phyloP scores from a whole-genome alignment of 1,140 invertebrate species.

The Zaprionus camerounensis region DNA sequence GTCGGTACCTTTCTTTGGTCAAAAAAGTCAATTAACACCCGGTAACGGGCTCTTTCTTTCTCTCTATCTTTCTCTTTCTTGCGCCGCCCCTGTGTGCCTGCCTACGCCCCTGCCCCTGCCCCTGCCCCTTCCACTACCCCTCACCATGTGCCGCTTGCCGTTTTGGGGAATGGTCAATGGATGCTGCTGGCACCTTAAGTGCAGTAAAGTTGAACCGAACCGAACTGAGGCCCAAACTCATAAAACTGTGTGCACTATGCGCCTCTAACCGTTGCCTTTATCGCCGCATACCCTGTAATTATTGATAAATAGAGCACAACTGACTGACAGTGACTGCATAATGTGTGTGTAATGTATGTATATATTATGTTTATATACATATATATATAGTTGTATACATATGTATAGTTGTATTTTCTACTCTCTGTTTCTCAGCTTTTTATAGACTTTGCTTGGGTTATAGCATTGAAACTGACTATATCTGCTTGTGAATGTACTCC shows the following conservation, averaged over 20 bases:
- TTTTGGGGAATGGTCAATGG: slow-evolving; percentile 33
- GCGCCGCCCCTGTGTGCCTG: slow-evolving; percentile 27
- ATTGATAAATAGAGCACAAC: neutral
- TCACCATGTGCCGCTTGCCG: slow-evolving; percentile 22
- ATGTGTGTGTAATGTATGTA: too few species aligned
- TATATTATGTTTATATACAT: too few species aligned
- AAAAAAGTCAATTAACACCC: slow-evolving; percentile 52
- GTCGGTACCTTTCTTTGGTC: slow-evolving; percentile 44
- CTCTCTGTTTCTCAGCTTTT: too few species aligned
- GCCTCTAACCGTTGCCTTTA: slow-evolving; percentile 27
- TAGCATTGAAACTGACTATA: neutral
- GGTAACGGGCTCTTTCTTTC: slow-evolving; percentile 12
- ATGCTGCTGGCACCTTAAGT: slow-evolving; percentile 36
- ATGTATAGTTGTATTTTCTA: too few species aligned
- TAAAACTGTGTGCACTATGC: slow-evolving; percentile 42
- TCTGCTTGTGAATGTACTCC: neutral
- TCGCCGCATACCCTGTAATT: slow-evolving; percentile 21
- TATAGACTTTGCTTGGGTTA: neutral
- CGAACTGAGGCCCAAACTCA: slow-evolving; percentile 6
- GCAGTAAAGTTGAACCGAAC: slow-evolving; percentile 10
- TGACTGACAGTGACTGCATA: neutral
- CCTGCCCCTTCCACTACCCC: slow-evolving; percentile 10
- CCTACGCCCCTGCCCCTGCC: neutral
- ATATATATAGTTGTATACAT: too few species aligned
- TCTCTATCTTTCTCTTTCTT: slow-evolving; percentile 24